Percentiles rank a stretch among this genome's conserved stretches.
Conservation (phyloP, 2,113 vertebrate genomes). For the Diadophis punctatus region DNA sequence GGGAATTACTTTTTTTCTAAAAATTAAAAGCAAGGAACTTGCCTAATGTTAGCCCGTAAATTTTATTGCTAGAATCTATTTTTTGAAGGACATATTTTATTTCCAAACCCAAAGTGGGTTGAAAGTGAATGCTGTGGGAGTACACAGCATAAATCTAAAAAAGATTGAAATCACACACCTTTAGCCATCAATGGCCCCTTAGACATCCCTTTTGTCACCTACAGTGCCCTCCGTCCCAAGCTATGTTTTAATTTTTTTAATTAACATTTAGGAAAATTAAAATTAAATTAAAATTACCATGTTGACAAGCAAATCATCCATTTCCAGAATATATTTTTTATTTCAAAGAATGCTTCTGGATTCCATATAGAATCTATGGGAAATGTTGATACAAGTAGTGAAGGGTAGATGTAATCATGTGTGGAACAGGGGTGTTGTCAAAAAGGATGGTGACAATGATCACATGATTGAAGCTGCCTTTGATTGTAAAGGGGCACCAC, state of each 20-base stretch:
- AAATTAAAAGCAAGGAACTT: neutral
- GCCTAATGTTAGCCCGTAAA: neutral
- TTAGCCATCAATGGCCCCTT: neutral
- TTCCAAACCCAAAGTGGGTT: neutral
- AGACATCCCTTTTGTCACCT: neutral
- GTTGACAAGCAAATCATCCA: neutral
- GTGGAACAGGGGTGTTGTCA: neutral
- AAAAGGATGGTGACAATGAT: neutral
- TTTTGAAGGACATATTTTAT: neutral
- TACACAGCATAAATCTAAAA: neutral
- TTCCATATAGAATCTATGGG: neutral
- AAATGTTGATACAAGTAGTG: neutral
- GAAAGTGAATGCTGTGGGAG: neutral
- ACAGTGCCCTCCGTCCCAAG: neutral
- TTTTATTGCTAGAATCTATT: neutral
- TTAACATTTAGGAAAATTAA: neutral
- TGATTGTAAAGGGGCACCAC: neutral
- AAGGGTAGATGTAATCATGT: neutral
- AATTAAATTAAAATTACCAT: neutral
- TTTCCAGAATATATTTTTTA: neutral
- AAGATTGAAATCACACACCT: neutral
- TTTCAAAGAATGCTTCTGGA: neutral
- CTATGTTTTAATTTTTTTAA: neutral
- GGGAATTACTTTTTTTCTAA: neutral
- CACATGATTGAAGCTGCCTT: neutral